Conservation (phyloP, 2,797 vertebrate genomes). For the Synaphobranchus kaupii region DNA sequence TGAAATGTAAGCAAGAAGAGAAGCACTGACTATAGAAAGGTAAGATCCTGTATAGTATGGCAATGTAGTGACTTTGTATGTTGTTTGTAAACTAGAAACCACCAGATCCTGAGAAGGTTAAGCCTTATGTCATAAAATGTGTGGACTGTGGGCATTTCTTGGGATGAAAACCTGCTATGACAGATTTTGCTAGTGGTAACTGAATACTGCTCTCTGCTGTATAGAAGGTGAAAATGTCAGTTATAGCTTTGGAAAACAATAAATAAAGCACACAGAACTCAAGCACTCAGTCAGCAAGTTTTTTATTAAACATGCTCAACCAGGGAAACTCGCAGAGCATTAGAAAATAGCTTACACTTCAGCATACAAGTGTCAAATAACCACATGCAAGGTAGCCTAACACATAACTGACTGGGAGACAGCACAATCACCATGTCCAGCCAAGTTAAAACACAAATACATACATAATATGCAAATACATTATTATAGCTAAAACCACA, state of each 20-base stretch:
- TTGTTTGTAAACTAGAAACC: neutral
- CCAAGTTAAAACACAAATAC: neutral
- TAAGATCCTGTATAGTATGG: neutral
- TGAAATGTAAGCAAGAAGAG: neutral
- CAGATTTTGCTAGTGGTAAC: neutral
- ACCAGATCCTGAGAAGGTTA: neutral
- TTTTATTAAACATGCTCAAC: neutral
- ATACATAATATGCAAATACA: neutral
- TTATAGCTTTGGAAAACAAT: neutral
- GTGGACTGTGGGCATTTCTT: neutral
- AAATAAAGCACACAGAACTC: neutral
- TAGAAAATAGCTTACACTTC: neutral
- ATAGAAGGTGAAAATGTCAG: neutral
- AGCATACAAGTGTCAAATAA: neutral
- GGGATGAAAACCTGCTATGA: neutral
- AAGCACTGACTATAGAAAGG: neutral
- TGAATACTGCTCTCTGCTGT: conserved; percentile 31
- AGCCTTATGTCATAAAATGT: neutral
- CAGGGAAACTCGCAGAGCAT: neutral
- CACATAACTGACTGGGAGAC: neutral
- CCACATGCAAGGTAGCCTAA: neutral
- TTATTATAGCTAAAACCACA: neutral
- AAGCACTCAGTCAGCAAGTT: neutral
- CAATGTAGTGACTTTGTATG: neutral
- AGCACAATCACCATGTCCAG: neutral